Evolutionary conservation across 2,888 invertebrate species (phyloP).

Genomic region (Strigamia transsilvanica): DNA sequence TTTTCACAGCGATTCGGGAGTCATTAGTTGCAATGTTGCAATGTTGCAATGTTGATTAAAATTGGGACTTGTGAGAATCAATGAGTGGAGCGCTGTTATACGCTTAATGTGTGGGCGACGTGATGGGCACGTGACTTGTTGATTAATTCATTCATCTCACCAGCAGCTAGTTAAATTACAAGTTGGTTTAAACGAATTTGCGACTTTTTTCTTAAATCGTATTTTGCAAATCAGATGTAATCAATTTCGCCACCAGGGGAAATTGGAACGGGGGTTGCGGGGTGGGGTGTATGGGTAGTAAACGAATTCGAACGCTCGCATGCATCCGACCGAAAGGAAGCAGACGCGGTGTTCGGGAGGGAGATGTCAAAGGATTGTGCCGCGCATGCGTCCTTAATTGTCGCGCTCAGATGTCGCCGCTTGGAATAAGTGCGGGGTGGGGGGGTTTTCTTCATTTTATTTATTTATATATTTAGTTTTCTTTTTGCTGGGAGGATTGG

Average conservation of each 20-base stretch:
- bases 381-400: conserved; percentile 49
- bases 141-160: conserved; percentile 45
- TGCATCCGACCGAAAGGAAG: conserved; percentile 43
- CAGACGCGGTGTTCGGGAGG: conserved; percentile 36
- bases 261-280: conserved; percentile 24
- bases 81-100: not conserved
- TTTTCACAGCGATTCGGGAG: too few species aligned
- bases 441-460: conserved; percentile 18
- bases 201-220: not conserved
- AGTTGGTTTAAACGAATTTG: conserved; percentile 34
- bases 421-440: not conserved
- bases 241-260: conserved; percentile 48
- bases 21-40: too few species aligned
- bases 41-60: too few species aligned
- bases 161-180: conserved; percentile 30
- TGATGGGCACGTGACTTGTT: conserved; percentile 23
- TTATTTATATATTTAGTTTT: not conserved
- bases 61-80: too few species aligned
- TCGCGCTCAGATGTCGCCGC: conserved; percentile 49
- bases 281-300: conserved; percentile 23
- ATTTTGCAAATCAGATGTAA: conserved; percentile 47
- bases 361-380: conserved; percentile 46
- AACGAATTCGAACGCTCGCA: conserved; percentile 40
- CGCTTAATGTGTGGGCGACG: not conserved
- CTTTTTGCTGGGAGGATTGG: not conserved